Base-by-base conservation (phyloP, 2,113 vertebrate species). In the Dermatemys mawii region DNA sequence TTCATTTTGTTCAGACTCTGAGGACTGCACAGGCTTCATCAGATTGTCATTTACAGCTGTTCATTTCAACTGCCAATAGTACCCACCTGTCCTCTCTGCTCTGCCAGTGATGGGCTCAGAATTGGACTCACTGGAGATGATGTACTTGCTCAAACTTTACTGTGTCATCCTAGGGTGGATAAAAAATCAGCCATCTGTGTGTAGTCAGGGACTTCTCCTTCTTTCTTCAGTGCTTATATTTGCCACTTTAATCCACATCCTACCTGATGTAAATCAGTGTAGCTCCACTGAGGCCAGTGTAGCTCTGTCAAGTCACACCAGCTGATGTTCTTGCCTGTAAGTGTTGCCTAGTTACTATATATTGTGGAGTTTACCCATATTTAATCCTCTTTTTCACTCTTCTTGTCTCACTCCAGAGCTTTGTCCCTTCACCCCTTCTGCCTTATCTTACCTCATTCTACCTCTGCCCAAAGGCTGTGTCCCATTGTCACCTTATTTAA, bases 61-160 rank as follows among this genome's bases (percentile, higher is more conserved):
- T 97, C 24, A 87, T 96, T 95, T 97, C 94, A 94, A 94, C 90
- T 96, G 95, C 94, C 91, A 82, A 81, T 90, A n/a, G 4, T 81
- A 89, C 55, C 83, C 84, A 80, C 0, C 0, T 82, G 87, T 93
- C 96, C 96, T 90, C 95, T 94, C 91, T 83, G 92, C 81, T 90
- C 87, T 84, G 92, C 41, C 92, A 90, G 83, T 0, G 0, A 4
- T 63, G 78, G 53, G 88, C 55, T 88, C 89, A 89, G 63, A 48
- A 78, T 95, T 12, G 0, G 0, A 54, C 81, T 89, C 38, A 4
- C n/a, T n/a, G n/a, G 91, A 88, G 83, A 92, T 57, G 88, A 91
- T 90, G 90, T n/a, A 75, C 1, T 1, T 78, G 93, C 78, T 55
- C 11, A 46, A 85, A 93, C 83, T 48, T 70, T 2, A 0, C 82